Base-by-base conservation (phyloP, 2,113 vertebrate species). In the Pelodiscus sinensis region DNA sequence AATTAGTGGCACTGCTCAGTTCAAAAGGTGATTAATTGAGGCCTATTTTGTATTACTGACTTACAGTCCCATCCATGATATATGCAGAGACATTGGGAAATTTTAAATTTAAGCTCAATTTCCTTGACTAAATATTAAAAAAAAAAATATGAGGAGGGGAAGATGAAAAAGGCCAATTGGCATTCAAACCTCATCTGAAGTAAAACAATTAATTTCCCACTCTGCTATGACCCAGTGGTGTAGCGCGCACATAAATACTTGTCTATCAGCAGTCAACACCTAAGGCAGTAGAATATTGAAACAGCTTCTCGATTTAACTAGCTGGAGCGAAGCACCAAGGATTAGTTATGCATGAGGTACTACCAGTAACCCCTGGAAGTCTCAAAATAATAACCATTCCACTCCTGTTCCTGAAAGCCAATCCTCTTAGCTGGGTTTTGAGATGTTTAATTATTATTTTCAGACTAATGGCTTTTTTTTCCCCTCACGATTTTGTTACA, bases 21-120 rank as follows among this genome's bases (percentile, higher is more conserved):
- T 98, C 95, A 97, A 97, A 97, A 97, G 96, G 95, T 97, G 95
- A 97, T 94, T 96, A 93, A 96, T 68, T 95, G 93, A 95, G 55
- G 79, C 60, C 84, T 90, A 11, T 87, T 96, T 95, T 56, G 44
- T 51, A 90, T 50, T 82, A 88, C 7, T 73, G 85, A 91, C 96
- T 91, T 93, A 83, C 51, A 82, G 81, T 65, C 44, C 65, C 81
- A 83, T 85, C 92, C 89, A 3, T 81, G 93, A 96, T 91, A 77
- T 27, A 90, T 35, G 86, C 75, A 92, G 89, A 97, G 92, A 89
- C 75, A 89, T 0, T 29, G 50, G 50, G 82, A 97, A 97, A 90
- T 91, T 96, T 96, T 84, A 91, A 87, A 96, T 90, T 90, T 94
- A 95, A 95, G 68, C 89, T 96, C 92, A 95, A 91, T 95, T 91